These are phyloP conservation scores for Dryobotodes eremita DNA, from an alignment of 2,888 invertebrate genomes.

Conservation along the genomic window DNA sequence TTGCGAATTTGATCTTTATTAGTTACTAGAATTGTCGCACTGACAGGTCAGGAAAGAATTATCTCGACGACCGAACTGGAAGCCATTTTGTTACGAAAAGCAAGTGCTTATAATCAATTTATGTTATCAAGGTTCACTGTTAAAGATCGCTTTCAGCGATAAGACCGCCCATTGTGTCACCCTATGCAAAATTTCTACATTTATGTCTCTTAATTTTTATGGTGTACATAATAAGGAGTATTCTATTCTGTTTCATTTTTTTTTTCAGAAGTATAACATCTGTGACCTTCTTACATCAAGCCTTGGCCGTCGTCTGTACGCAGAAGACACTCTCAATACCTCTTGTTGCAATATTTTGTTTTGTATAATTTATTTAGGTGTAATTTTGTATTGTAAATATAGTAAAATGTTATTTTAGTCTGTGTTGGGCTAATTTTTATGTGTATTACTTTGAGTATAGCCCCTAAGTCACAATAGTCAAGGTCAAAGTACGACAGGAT, in stretches of 20 bases:
- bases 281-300: slow-evolving; percentile 20
- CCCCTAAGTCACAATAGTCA: slow-evolving; percentile 28
- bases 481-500: not conserved
- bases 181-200: too few species aligned
- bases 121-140: too few species aligned
- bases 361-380: slow-evolving; percentile 50
- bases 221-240: too few species aligned
- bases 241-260: not conserved
- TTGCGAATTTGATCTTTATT: too few species aligned
- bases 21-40: too few species aligned
- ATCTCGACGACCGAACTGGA: too few species aligned
- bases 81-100: not conserved
- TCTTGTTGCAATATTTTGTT: slow-evolving; percentile 56
- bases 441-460: slow-evolving; percentile 30
- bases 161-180: too few species aligned
- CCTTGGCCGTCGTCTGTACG: slow-evolving; percentile 6
- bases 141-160: too few species aligned
- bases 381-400: slow-evolving; percentile 51
- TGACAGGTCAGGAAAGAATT: too few species aligned
- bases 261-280: slow-evolving; percentile 32
- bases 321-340: slow-evolving; percentile 52
- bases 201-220: too few species aligned
- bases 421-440: slow-evolving; percentile 25
- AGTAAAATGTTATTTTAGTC: slow-evolving; percentile 30
- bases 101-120: not conserved